Percentiles rank a stretch among this genome's conserved stretches.
Conservation (phyloP, 2,113 vertebrate genomes). For the Bubo bubo region DNA sequence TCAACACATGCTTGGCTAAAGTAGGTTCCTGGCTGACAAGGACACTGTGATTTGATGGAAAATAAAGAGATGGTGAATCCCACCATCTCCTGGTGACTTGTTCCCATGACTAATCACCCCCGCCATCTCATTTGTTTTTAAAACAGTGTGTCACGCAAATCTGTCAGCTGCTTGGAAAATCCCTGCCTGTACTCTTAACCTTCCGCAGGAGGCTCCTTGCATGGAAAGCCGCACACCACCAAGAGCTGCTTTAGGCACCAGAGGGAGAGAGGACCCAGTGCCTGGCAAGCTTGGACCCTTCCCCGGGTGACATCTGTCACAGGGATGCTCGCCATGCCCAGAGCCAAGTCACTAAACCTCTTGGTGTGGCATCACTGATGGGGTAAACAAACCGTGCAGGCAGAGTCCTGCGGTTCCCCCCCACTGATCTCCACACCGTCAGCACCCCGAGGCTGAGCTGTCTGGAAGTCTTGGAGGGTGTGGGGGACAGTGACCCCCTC, state of each 20-base stretch:
- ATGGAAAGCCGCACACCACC: neutral
- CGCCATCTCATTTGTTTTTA: accelerated
- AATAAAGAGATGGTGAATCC: neutral
- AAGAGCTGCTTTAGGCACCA: neutral
- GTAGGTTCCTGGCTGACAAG: neutral
- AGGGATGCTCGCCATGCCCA: accelerated
- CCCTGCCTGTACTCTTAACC: neutral
- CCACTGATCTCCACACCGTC: accelerated
- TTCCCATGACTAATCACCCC: accelerated
- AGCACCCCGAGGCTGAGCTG: accelerated
- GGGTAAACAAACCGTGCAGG: neutral
- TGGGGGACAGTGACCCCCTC: accelerated
- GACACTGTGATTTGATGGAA: neutral
- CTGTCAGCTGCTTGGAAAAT: neutral
- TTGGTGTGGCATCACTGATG: neutral
- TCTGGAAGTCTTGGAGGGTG: accelerated
- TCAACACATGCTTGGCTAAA: neutral
- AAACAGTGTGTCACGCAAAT: accelerated
- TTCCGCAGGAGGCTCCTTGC: accelerated
- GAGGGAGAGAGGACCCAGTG: neutral
- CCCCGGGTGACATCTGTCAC: accelerated
- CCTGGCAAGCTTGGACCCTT: accelerated
- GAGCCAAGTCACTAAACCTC: neutral
- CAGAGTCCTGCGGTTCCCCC: neutral
- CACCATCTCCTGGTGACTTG: neutral